These are phyloP conservation scores for Poicephalus meyeri DNA, from an alignment of 2,113 vertebrate species.

Conservation along the genomic window DNA sequence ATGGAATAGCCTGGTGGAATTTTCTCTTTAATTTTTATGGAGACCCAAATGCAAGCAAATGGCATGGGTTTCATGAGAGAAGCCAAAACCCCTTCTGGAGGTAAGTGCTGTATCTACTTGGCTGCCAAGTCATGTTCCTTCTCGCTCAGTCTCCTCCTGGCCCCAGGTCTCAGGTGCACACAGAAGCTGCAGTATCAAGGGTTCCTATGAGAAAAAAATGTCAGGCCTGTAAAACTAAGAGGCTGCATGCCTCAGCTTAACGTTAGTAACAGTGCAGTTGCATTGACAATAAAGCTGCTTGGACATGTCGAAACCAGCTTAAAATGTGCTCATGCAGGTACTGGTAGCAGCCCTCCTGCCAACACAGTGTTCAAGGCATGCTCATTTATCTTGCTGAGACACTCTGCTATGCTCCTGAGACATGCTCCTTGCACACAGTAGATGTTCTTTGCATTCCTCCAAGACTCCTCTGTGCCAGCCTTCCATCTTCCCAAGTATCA, in stretches of 20 bases:
- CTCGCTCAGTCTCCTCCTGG: fast-evolving
- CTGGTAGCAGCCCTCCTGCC: neutral
- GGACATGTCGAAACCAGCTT: neutral
- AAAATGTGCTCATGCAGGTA: neutral
- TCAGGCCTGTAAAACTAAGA: neutral
- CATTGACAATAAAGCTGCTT: neutral
- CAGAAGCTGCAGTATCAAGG: neutral
- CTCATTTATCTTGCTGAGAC: neutral
- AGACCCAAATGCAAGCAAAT: too few relatives aligned
- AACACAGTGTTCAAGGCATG: fast-evolving
- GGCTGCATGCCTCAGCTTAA: neutral
- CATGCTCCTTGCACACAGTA: neutral
- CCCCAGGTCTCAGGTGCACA: neutral
- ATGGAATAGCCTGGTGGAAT: too few relatives aligned
- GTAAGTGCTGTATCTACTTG: neutral
- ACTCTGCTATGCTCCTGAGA: neutral
- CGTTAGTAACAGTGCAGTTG: neutral
- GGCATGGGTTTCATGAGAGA: too few relatives aligned
- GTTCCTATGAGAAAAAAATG: neutral
- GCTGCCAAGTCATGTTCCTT: neutral
- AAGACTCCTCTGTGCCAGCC: neutral
- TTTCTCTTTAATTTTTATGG: too few relatives aligned
- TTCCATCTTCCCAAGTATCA: neutral
- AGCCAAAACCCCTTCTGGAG: neutral
- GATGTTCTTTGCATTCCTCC: neutral